Evolutionary conservation across 1,140 invertebrate species (phyloP).

Genomic region (Babylonia areolata): DNA sequence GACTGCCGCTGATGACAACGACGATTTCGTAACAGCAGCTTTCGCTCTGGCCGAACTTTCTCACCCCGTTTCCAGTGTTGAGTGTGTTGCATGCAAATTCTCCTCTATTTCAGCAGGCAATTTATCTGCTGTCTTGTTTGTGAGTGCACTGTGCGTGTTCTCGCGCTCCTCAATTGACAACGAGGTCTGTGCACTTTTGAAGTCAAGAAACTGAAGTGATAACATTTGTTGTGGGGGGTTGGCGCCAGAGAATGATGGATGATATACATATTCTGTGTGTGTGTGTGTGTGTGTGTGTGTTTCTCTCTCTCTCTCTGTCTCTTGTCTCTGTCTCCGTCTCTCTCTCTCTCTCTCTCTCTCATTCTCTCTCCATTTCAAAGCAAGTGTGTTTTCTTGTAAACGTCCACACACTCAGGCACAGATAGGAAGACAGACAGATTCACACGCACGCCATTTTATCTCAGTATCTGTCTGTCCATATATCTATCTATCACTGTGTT

Average conservation of each 20-base stretch:
- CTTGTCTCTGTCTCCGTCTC: background rate
- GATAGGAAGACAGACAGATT: no score
- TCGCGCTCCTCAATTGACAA: background rate
- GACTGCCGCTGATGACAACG: slow-evolving; percentile 1
- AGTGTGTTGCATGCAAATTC: slow-evolving; percentile 1
- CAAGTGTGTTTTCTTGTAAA: no score
- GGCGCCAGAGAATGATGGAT: background rate
- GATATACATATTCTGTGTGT: background rate
- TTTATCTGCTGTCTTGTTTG: slow-evolving; percentile 19
- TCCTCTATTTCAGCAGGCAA: background rate
- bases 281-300: background rate
- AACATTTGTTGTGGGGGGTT: background rate
- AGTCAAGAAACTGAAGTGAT: slow-evolving; percentile 4
- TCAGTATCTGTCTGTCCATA: no score
- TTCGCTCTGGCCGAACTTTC: background rate
- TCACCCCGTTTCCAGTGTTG: background rate
- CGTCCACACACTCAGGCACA: no score
- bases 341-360: background rate
- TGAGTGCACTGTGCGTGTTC: background rate
- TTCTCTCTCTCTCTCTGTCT: background rate
- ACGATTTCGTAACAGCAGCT: background rate
- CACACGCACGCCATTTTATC: no score
- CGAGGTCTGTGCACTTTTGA: background rate
- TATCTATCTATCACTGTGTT: no score
- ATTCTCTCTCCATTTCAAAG: no score